These are phyloP conservation scores for Etheostoma cragini DNA, from an alignment of 2,113 vertebrate genomes.

Conservation along the genomic window DNA sequence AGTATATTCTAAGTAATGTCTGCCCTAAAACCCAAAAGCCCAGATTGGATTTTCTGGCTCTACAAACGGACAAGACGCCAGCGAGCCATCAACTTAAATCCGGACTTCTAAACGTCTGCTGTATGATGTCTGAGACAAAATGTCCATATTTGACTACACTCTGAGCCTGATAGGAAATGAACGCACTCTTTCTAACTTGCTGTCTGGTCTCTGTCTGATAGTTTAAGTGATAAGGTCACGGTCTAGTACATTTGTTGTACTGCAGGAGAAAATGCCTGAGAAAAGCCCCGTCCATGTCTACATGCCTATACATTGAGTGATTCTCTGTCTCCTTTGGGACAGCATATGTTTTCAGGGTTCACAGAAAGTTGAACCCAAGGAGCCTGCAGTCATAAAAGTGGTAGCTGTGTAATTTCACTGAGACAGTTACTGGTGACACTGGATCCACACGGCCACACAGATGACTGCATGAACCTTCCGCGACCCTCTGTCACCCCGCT, in stretches of 20 bases:
- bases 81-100: constrained; percentile 40
- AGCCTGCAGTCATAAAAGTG: constrained; percentile 32
- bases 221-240: constrained; percentile 1
- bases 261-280: not conserved
- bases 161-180: constrained; percentile 27
- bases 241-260: constrained; percentile 1
- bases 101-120: constrained; percentile 34
- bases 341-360: constrained; percentile 47
- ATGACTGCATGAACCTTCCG: constrained; percentile 44
- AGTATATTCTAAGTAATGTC: constrained; percentile 20
- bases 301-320: constrained; percentile 31
- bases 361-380: constrained; percentile 43
- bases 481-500: constrained; percentile 41
- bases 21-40: constrained; percentile 38
- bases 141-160: constrained; percentile 39
- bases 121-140: constrained; percentile 26
- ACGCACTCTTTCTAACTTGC: constrained; percentile 27
- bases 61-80: constrained; percentile 35
- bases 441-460: constrained; percentile 33
- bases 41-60: constrained; percentile 38
- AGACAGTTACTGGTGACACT: constrained; percentile 54
- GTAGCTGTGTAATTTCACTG: constrained; percentile 49
- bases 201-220: constrained; percentile 44
- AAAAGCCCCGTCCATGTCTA: not conserved
- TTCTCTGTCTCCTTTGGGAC: not conserved